Conservation (phyloP, 2,113 vertebrate genomes). For the Sapayoa aenigma region DNA sequence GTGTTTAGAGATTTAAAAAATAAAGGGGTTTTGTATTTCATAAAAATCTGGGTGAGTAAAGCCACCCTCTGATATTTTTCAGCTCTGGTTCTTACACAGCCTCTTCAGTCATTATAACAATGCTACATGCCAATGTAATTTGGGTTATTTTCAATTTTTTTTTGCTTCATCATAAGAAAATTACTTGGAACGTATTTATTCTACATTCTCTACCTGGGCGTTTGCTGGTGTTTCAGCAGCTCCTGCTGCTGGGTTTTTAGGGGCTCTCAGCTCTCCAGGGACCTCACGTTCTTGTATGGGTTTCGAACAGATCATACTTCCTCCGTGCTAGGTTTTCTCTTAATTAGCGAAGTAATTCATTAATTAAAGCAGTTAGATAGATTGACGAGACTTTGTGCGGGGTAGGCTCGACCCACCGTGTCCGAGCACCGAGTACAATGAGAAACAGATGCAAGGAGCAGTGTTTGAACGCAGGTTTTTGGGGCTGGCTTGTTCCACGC, state of each 20-base stretch:
- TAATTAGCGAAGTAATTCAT: neutral
- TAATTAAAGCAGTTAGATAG: neutral
- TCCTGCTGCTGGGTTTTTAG: neutral
- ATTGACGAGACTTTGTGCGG: neutral
- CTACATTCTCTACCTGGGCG: too few relatives aligned
- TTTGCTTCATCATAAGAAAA: neutral
- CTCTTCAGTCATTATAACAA: neutral
- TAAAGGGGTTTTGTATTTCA: neutral
- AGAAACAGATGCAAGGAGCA: neutral
- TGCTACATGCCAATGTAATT: neutral
- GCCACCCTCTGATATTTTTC: neutral
- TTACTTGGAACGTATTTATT: accelerated
- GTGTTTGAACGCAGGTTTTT: neutral
- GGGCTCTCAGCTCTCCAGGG: neutral
- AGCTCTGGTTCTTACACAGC: neutral
- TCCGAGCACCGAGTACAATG: neutral
- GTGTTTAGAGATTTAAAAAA: neutral
- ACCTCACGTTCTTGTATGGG: accelerated
- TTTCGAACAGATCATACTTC: neutral
- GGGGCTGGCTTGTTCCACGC: neutral
- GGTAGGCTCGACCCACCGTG: accelerated
- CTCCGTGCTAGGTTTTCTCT: neutral
- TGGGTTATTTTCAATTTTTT: neutral
- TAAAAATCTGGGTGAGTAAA: neutral
- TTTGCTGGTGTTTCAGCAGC: neutral